Percentiles rank a stretch among this genome's conserved stretches.
phyloP scores from a whole-genome alignment of 2,888 invertebrate species.

The Lasiommata megera region DNA sequence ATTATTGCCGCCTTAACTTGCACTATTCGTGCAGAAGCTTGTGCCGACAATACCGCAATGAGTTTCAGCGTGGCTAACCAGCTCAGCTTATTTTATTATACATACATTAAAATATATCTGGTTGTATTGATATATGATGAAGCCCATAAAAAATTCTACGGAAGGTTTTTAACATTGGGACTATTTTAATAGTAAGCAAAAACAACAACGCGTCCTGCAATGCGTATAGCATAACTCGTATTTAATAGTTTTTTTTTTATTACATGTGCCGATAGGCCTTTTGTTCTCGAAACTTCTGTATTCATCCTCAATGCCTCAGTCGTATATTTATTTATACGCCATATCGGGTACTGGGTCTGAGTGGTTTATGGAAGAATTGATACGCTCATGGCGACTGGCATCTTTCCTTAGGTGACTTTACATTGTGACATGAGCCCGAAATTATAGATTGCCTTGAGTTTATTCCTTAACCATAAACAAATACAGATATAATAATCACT shows the following conservation, averaged over 20 bases:
- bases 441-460: constrained; percentile 23
- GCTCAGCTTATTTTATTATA: too few relatives aligned
- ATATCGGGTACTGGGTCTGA: constrained; percentile 24
- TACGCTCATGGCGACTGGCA: constrained; percentile 30
- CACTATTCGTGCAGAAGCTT: too few relatives aligned
- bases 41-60: too few relatives aligned
- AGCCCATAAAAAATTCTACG: too few relatives aligned
- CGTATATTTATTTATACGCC: constrained; percentile 26
- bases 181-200: too few relatives aligned
- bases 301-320: constrained; percentile 10
- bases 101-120: too few relatives aligned
- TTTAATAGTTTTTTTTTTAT: constrained; percentile 1
- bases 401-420: constrained; percentile 18
- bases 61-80: too few relatives aligned
- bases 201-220: background rate
- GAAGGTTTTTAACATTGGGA: background rate
- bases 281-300: constrained; percentile 23
- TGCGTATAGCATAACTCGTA: background rate
- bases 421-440: background rate
- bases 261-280: constrained; percentile 14
- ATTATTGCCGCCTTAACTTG: too few relatives aligned
- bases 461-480: constrained; percentile 16
- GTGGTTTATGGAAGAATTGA: constrained; percentile 25
- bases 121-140: too few relatives aligned
- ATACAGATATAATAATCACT: background rate